Evolutionary conservation across 2,888 invertebrate species (phyloP).

Genomic region (Esperia sulphurella): DNA sequence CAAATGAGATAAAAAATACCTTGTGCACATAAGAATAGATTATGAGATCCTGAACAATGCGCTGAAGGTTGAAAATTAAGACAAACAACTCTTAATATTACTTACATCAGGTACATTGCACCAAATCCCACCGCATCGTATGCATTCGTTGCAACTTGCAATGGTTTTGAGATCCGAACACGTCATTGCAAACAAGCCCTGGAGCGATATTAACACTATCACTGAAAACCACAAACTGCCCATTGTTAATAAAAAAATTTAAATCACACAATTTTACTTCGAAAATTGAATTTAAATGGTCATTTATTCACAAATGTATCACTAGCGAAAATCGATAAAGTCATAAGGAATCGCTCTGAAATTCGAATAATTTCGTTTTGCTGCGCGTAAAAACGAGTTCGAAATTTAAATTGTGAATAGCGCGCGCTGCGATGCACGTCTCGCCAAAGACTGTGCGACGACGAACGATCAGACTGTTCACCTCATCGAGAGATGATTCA

Average conservation of each 20-base stretch:
- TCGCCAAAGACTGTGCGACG: constrained; percentile 39
- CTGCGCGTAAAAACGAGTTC: constrained; percentile 28
- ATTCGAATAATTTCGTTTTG: too few relatives aligned
- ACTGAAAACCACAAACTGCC: constrained; percentile 39
- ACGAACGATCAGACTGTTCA: constrained; percentile 10
- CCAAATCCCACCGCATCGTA: constrained; percentile 55
- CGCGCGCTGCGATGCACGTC: constrained; percentile 38
- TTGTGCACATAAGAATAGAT: too few relatives aligned
- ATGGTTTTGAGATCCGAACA: constrained; percentile 27
- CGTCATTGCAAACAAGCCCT: constrained; percentile 43
- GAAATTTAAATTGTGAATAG: constrained; percentile 29
- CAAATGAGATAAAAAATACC: too few relatives aligned
- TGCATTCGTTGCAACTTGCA: constrained; percentile 55
- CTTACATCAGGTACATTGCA: constrained; percentile 47
- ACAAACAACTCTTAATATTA: constrained; percentile 3
- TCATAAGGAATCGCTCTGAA: too few relatives aligned
- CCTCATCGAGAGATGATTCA: constrained; percentile 50
- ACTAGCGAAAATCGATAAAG: too few relatives aligned
- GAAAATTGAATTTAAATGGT: too few relatives aligned
- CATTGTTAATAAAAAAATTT: constrained; percentile 2
- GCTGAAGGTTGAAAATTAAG: too few relatives aligned
- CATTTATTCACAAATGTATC: too few relatives aligned
- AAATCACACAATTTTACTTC: background rate
- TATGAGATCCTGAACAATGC: too few relatives aligned
- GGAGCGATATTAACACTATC: constrained; percentile 42